Evolutionary conservation across 2,888 invertebrate species (phyloP).

Genomic region (Eurytoma adleriae): DNA sequence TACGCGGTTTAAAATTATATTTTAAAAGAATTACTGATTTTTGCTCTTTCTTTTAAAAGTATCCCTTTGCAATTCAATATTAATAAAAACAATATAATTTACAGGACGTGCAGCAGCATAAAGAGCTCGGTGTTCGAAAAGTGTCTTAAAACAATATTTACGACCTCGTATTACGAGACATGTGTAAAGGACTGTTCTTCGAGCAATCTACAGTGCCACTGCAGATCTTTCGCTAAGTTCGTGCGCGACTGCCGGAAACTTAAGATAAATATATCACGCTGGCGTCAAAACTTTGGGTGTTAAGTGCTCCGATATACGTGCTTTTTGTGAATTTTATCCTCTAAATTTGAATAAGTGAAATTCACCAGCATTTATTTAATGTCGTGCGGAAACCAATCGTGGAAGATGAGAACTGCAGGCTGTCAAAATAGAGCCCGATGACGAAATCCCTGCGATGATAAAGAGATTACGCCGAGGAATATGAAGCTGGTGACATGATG

Average conservation of each 20-base stretch:
- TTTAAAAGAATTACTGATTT: background rate
- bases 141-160: conserved; percentile 88
- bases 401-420: no score
- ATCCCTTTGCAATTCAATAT: no score
- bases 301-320: background rate
- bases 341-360: no score
- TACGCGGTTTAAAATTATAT: background rate
- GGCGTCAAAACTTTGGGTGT: conserved; percentile 85
- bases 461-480: no score
- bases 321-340: no score
- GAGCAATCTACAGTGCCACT: conserved; percentile 84
- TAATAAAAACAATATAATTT: background rate
- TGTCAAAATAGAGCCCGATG: no score
- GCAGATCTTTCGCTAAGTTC: conserved; percentile 93
- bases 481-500: no score
- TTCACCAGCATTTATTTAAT: no score
- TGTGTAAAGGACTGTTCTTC: conserved; percentile 91
- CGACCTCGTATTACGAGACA: conserved; percentile 89
- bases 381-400: no score
- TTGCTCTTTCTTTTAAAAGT: no score
- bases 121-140: conserved; percentile 79
- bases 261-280: conserved; percentile 84
- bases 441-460: no score
- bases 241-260: conserved; percentile 89
- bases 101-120: conserved; percentile 49